These are phyloP conservation scores for Leucophenga varia DNA, from an alignment of 1,140 invertebrate genomes.

Conservation along the genomic window DNA sequence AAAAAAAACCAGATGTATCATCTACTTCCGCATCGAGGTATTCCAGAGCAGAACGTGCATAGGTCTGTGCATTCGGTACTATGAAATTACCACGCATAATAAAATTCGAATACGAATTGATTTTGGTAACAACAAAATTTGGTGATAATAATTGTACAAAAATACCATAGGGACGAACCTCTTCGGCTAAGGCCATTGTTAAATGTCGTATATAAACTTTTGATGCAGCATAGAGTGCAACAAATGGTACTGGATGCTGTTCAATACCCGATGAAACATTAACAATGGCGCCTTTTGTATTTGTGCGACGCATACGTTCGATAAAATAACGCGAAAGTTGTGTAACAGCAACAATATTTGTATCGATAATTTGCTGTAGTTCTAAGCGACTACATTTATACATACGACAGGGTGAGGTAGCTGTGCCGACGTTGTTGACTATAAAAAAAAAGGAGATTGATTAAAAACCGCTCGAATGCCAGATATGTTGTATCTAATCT, in stretches of 20 bases:
- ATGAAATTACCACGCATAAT: slow-evolving; percentile 73
- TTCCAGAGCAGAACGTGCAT: slow-evolving; percentile 74
- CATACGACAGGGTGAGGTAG: slow-evolving; percentile 79
- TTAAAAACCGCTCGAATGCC: too few species aligned
- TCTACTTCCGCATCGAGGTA: slow-evolving; percentile 75
- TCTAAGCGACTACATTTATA: slow-evolving; percentile 70
- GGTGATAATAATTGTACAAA: slow-evolving; percentile 85
- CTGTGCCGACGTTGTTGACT: slow-evolving; percentile 91
- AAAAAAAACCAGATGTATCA: slow-evolving; percentile 83
- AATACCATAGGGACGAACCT: slow-evolving; percentile 73
- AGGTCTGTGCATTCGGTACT: slow-evolving; percentile 75
- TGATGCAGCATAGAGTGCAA: slow-evolving; percentile 86
- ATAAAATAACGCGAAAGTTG: slow-evolving; percentile 79
- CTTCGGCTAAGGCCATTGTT: slow-evolving; percentile 66
- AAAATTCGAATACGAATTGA: slow-evolving; percentile 78
- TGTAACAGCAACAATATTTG: slow-evolving; percentile 83
- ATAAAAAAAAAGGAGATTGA: too few species aligned
- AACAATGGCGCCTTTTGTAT: slow-evolving; percentile 79
- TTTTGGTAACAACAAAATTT: slow-evolving; percentile 85
- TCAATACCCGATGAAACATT: slow-evolving; percentile 86
- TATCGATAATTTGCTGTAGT: slow-evolving; percentile 80
- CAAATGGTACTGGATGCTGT: slow-evolving; percentile 78
- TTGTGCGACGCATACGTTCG: slow-evolving; percentile 72
- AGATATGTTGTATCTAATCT: too few species aligned
- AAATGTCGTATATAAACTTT: slow-evolving; percentile 61